Conservation (phyloP, 2,888 invertebrate genomes). For the Phyto melanocephala region DNA sequence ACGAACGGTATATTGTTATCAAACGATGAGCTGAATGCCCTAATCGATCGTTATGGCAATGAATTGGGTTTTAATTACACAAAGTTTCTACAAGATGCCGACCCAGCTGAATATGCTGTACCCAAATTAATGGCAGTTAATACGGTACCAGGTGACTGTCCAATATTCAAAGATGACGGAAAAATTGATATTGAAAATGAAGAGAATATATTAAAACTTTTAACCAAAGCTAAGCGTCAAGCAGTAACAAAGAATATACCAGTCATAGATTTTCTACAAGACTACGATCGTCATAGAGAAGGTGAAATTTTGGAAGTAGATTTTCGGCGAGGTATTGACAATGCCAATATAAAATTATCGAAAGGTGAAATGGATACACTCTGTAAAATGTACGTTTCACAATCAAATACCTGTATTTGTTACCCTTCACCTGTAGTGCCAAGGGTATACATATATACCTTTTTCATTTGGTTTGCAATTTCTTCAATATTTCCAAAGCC, state of each 20-base stretch:
- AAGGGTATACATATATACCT: no score
- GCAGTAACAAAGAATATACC: slow-evolving; percentile 84
- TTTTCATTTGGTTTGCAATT: no score
- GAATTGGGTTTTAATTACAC: slow-evolving; percentile 88
- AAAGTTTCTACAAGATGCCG: slow-evolving; percentile 83
- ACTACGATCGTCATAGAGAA: slow-evolving; percentile 84
- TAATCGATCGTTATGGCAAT: slow-evolving; percentile 86
- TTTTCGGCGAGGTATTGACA: slow-evolving; percentile 85
- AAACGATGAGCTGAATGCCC: slow-evolving; percentile 83
- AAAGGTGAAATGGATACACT: slow-evolving; percentile 85
- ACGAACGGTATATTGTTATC: slow-evolving; percentile 84
- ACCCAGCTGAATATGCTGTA: slow-evolving; percentile 76
- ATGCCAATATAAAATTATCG: slow-evolving; percentile 83
- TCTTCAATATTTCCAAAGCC: no score
- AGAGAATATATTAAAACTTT: slow-evolving; percentile 82
- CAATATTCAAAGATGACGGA: slow-evolving; percentile 80
- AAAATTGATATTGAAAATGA: slow-evolving; percentile 80
- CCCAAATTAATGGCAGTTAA: slow-evolving; percentile 70
- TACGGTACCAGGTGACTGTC: slow-evolving; percentile 66
- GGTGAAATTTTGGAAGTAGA: slow-evolving; percentile 83
- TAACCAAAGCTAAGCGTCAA: slow-evolving; percentile 87
- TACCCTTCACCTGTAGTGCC: no score
- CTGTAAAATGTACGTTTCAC: slow-evolving; percentile 85
- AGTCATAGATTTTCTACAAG: slow-evolving; percentile 82
- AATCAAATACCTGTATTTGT: no score